These are phyloP conservation scores for Folsomia candida DNA, from an alignment of 2,888 invertebrate genomes.

Conservation along the genomic window DNA sequence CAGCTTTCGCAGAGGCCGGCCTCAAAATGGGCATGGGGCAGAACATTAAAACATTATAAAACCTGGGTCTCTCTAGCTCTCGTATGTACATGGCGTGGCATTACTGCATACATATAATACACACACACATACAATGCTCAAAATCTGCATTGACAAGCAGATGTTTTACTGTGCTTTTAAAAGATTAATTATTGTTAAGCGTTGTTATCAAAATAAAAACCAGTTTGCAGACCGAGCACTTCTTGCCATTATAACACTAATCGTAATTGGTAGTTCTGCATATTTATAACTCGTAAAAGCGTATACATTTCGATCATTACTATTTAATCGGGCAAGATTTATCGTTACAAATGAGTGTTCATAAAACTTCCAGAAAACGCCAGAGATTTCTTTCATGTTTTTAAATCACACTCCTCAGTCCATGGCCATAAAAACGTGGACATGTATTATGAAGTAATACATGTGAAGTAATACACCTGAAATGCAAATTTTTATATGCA, in stretches of 20 bases:
- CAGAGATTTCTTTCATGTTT: too few relatives aligned
- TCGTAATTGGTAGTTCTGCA: slow-evolving; percentile 4
- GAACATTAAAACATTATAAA: too few relatives aligned
- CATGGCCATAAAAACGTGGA: too few relatives aligned
- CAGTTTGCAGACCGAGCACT: neutral
- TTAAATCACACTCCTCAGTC: too few relatives aligned
- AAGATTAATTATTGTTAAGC: slow-evolving; percentile 5
- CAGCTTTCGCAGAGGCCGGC: neutral
- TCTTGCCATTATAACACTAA: neutral
- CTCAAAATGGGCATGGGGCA: neutral
- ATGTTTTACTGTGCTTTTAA: slow-evolving; percentile 6
- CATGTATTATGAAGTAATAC: too few relatives aligned
- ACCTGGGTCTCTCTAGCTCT: too few relatives aligned
- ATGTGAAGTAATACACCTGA: too few relatives aligned
- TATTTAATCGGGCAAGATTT: neutral
- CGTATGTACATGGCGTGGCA: too few relatives aligned
- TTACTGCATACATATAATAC: too few relatives aligned
- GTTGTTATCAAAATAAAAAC: slow-evolving; percentile 4
- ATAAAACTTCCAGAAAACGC: neutral
- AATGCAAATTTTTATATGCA: too few relatives aligned
- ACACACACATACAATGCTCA: too few relatives aligned
- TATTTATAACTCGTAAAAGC: slow-evolving; percentile 8
- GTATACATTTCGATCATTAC: neutral
- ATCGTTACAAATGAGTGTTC: slow-evolving; percentile 4
- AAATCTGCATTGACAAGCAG: slow-evolving; percentile 1